These are phyloP conservation scores for Phalera bucephala DNA, from an alignment of 2,888 invertebrate species.

Conservation along the genomic window DNA sequence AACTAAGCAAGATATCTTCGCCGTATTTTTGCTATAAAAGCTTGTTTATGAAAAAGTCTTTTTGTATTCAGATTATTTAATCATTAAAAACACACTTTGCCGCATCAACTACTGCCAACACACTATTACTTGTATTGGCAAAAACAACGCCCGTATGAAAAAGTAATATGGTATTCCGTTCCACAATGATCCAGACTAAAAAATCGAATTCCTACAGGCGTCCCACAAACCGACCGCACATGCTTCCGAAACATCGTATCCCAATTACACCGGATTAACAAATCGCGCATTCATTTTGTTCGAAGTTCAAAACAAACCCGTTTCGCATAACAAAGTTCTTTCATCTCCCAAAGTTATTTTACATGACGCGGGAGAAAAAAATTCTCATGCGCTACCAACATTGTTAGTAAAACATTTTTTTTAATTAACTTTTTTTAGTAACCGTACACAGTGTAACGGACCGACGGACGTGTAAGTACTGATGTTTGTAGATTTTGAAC, in stretches of 20 bases:
- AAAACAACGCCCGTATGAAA: no score
- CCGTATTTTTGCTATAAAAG: no score
- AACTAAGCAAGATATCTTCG: no score
- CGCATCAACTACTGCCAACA: no score
- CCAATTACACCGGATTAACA: background rate
- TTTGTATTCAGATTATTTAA: no score
- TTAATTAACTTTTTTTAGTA: conserved; percentile 8
- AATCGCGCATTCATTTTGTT: background rate
- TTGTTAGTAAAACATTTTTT: conserved; percentile 3
- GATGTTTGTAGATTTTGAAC: background rate
- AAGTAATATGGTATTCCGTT: no score
- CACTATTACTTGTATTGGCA: no score
- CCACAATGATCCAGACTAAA: no score
- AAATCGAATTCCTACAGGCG: no score
- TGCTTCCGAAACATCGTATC: background rate
- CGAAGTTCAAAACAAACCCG: background rate
- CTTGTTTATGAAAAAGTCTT: no score
- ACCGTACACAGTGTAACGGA: conserved; percentile 6
- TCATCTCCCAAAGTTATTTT: background rate
- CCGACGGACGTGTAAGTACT: background rate
- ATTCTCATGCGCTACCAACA: background rate
- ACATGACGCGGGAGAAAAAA: background rate
- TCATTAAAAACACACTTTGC: no score
- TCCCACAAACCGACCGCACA: background rate
- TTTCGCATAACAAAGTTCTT: background rate